Conservation (phyloP, 2,113 vertebrate genomes). For the Taxidea taxus region DNA sequence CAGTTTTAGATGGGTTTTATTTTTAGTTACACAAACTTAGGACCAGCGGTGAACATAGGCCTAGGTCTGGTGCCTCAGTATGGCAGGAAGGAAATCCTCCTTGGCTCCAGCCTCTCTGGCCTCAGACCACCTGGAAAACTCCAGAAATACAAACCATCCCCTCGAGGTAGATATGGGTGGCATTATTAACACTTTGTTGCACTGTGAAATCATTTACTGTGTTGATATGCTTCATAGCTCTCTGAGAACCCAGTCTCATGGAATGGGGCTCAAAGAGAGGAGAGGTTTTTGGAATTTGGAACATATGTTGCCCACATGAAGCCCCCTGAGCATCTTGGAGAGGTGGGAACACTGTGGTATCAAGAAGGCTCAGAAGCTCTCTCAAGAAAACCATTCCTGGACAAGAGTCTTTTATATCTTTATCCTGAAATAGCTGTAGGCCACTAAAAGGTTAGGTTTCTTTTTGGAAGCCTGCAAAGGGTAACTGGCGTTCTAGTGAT, state of each 20-base stretch:
- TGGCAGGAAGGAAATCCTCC: background rate
- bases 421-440: background rate
- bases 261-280: background rate
- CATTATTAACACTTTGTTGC: background rate
- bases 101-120: background rate
- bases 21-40: background rate
- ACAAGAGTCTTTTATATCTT: background rate
- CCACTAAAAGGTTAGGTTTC: background rate
- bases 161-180: background rate
- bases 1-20: background rate
- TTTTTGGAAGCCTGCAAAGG: constrained; percentile 3
- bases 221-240: background rate
- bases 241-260: background rate
- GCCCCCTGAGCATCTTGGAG: background rate
- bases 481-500: background rate
- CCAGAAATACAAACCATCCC: background rate
- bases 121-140: background rate
- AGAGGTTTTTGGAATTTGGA: background rate
- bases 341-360: background rate
- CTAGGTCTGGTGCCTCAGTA: background rate
- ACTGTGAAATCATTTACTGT: background rate
- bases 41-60: background rate
- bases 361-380: background rate
- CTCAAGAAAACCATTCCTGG: background rate
- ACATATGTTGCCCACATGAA: rapidly evolving